Evolutionary conservation across 2,797 vertebrate genomes (phyloP), one percentile per base, ranked within the genome.

Genomic region (Benthosema pterotum): DNA sequence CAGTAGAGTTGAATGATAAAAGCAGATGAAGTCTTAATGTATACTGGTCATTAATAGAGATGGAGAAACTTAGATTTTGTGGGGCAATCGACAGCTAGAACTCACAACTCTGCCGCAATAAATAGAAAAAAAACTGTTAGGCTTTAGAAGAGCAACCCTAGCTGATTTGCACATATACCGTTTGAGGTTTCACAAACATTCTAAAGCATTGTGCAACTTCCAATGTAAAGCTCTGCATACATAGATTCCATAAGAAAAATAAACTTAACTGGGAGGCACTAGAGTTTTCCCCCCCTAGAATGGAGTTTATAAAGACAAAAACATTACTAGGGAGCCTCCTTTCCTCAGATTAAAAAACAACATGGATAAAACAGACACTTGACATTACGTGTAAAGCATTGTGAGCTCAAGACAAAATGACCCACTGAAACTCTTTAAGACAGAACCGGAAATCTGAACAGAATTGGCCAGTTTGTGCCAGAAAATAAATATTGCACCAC

Each of bases 401-500:
- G 57, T 84, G 80, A 83, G 73, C 85, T 38, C 32, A 67, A 68
- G n/a, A 59, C 60, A 60, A n/a, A 58, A 14, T 38, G 47, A 22
- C 60, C 64, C 62, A 72, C 70, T 83, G 74, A 80, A 75, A 57
- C 79, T 57, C 68, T 38, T n/a, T 62, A 46, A 65, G 67, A 75
- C 76, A 78, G 61, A 75, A 52, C 76, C 69, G 87, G 67, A 84
- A 83, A 85, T 79, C 78, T 70, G 75, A 74, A 71, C 66, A 77
- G 60, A 78, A 74, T 57, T 57, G 77, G 63, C 79, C 69, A 68
- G 69, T 83, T 71, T 70, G 74, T 72, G 78, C 73, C 82, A 71
- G 62, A 85, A 90, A 87, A 86, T 77, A 89, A 89, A 90, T 92
- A 94, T 93, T 93, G 91, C 92, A 93, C 92, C 85, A 87, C 87